phyloP scores from a whole-genome alignment of 2,797 vertebrate genomes.

The Ambastaia sidthimunki region DNA sequence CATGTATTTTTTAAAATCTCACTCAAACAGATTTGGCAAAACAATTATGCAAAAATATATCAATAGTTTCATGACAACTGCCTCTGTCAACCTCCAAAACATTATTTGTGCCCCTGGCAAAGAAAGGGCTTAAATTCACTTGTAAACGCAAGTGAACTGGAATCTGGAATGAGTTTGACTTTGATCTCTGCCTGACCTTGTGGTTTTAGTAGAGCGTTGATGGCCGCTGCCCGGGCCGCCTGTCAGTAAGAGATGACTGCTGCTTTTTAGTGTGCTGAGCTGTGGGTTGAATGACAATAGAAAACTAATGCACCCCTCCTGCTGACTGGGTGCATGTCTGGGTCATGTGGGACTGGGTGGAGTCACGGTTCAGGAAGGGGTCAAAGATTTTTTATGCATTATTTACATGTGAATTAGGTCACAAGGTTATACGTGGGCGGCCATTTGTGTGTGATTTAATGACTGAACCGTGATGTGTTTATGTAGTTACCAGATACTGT shows the following conservation, averaged over 20 bases:
- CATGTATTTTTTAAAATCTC: too few relatives aligned
- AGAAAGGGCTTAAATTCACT: not conserved
- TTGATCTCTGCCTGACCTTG: slow-evolving; percentile 43
- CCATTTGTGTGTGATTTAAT: slow-evolving; percentile 46
- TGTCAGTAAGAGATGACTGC: slow-evolving; percentile 50
- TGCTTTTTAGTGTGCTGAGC: slow-evolving; percentile 32
- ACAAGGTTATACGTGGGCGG: slow-evolving; percentile 7
- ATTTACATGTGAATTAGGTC: slow-evolving; percentile 52
- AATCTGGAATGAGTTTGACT: slow-evolving; percentile 24
- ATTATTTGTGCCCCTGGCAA: slow-evolving; percentile 11
- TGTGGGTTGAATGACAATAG: slow-evolving; percentile 56
- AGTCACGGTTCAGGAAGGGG: slow-evolving; percentile 56
- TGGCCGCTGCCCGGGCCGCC: slow-evolving; percentile 37
- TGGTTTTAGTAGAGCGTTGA: slow-evolving; percentile 36
- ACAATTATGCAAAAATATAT: too few relatives aligned
- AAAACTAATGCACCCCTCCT: slow-evolving; percentile 66
- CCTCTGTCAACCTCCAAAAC: not conserved
- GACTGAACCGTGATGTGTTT: slow-evolving; percentile 35
- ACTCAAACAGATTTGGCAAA: too few relatives aligned
- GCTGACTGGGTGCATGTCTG: slow-evolving; percentile 78
- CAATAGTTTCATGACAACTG: not conserved
- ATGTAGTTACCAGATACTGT: slow-evolving; percentile 26
- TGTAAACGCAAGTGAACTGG: slow-evolving; percentile 42
- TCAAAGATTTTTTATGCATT: slow-evolving; percentile 46
- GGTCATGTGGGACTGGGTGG: slow-evolving; percentile 70